These are phyloP conservation scores for Mobula hypostoma DNA, from an alignment of 2,113 vertebrate genomes.

Conservation along the genomic window DNA sequence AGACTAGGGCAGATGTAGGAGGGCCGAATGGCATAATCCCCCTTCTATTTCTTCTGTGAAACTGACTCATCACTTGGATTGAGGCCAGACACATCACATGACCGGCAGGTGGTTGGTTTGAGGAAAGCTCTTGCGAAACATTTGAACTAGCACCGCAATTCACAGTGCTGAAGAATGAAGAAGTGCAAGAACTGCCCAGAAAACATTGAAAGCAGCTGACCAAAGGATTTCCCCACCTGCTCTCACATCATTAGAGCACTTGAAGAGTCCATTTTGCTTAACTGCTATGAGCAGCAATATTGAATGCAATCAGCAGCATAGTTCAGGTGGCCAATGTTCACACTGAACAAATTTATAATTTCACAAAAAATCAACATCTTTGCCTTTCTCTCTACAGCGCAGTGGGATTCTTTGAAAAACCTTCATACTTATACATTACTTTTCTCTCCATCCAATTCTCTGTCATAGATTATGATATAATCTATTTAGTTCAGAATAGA, in stretches of 20 bases:
- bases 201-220: background rate
- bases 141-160: background rate
- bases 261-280: background rate
- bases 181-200: background rate
- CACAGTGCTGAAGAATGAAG: background rate
- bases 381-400: too few relatives aligned
- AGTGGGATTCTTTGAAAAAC: too few relatives aligned
- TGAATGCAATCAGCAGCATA: background rate
- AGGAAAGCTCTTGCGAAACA: background rate
- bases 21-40: too few relatives aligned
- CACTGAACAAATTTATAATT: background rate
- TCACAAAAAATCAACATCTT: too few relatives aligned
- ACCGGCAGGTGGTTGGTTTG: background rate
- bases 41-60: background rate
- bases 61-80: background rate
- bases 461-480: too few relatives aligned
- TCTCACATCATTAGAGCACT: background rate
- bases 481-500: background rate
- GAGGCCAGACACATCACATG: background rate
- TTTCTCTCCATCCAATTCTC: too few relatives aligned
- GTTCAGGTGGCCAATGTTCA: background rate
- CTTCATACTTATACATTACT: too few relatives aligned
- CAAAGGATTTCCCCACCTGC: background rate
- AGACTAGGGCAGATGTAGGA: too few relatives aligned
- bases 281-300: background rate